Evolutionary conservation across 2,797 vertebrate species (phyloP).

Genomic region (Aldrovandia affinis): DNA sequence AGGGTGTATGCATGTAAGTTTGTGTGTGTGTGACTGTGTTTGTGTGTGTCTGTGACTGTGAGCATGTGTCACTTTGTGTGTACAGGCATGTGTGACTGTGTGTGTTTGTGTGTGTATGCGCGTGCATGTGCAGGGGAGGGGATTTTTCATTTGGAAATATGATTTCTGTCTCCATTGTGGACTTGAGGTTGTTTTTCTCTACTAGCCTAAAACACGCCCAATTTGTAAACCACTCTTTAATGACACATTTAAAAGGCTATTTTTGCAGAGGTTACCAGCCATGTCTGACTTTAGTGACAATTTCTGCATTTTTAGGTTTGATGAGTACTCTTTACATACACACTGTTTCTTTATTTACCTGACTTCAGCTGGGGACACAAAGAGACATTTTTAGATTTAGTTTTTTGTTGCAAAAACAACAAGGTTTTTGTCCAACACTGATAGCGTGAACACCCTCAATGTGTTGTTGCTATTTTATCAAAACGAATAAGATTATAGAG

Average conservation of each 20-base stretch:
- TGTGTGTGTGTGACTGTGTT: neutral
- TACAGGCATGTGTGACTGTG: neutral
- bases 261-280: neutral
- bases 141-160: slow-evolving; percentile 5
- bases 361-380: neutral
- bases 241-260: slow-evolving; percentile 4
- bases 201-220: slow-evolving; percentile 6
- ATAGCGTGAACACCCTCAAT: too few species aligned
- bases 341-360: neutral
- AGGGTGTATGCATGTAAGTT: too few species aligned
- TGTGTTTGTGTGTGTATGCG: neutral
- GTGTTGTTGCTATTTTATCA: too few species aligned
- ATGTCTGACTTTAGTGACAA: slow-evolving; percentile 8
- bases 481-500: neutral
- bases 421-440: too few species aligned
- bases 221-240: slow-evolving; percentile 12
- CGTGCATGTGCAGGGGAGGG: neutral
- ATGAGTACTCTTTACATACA: neutral
- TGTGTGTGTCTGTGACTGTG: neutral
- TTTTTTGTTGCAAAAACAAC: neutral
- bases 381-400: neutral
- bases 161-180: neutral
- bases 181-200: neutral
- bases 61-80: neutral
- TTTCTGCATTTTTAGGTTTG: neutral